Conservation (phyloP, 2,888 invertebrate genomes). For the Drosophila heteroneura region DNA sequence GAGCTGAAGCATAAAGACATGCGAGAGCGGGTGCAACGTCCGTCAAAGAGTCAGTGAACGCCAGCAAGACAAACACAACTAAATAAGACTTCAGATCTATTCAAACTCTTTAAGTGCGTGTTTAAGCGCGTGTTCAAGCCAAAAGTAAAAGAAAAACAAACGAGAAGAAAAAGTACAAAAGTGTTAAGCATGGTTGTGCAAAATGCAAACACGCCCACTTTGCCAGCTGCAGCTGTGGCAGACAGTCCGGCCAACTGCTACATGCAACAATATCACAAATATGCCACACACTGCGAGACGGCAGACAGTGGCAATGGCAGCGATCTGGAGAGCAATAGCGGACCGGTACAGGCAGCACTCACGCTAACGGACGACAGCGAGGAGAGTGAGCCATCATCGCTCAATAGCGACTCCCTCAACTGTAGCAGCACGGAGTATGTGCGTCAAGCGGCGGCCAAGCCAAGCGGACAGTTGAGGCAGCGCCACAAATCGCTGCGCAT, state of each 20-base stretch:
- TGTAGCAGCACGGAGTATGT: constrained; percentile 88
- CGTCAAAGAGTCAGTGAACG: constrained; percentile 76
- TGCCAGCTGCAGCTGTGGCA: constrained; percentile 33
- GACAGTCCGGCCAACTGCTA: constrained; percentile 60
- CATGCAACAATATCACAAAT: constrained; percentile 73
- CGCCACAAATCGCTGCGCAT: constrained; percentile 69
- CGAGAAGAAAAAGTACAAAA: background rate
- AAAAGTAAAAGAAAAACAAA: background rate
- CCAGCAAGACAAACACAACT: constrained; percentile 23
- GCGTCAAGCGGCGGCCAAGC: constrained; percentile 65
- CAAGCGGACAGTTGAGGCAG: constrained; percentile 74
- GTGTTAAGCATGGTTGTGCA: constrained; percentile 61
- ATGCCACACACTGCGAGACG: constrained; percentile 89
- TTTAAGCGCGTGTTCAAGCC: constrained; percentile 23
- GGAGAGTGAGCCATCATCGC: constrained; percentile 88
- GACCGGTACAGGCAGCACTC: constrained; percentile 53
- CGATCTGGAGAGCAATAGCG: constrained; percentile 88
- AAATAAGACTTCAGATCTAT: constrained; percentile 12
- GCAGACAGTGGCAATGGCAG: constrained; percentile 94
- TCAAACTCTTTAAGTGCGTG: constrained; percentile 2
- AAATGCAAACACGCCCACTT: constrained; percentile 62
- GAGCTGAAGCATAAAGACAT: constrained; percentile 78
- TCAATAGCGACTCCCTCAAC: constrained; percentile 93
- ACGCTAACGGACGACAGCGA: constrained; percentile 86
- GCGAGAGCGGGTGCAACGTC: constrained; percentile 74